Evolutionary conservation across 2,888 invertebrate genomes (phyloP).

Genomic region (Mythimna impura): DNA sequence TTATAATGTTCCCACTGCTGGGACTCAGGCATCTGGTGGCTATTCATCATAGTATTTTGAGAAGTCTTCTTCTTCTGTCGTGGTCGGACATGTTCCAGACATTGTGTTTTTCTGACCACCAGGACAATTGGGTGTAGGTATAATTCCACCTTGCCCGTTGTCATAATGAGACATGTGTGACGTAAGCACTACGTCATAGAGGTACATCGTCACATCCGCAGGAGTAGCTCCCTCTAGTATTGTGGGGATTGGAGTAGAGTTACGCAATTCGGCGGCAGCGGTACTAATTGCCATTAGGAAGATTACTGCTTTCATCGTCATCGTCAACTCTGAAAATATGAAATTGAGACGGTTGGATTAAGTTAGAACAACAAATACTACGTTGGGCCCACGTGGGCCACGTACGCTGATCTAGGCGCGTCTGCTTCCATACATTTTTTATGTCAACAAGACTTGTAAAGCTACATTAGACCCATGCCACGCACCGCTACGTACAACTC

Average conservation of each 20-base stretch:
- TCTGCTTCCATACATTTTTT: too few relatives aligned
- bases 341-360: neutral
- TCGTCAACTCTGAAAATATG: neutral
- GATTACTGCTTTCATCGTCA: conserved; percentile 17
- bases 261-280: neutral
- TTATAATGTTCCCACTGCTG: too few relatives aligned
- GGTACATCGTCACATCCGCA: conserved; percentile 24
- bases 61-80: neutral
- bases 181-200: conserved; percentile 33
- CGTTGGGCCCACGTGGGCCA: too few relatives aligned
- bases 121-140: neutral
- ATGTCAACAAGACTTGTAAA: too few relatives aligned
- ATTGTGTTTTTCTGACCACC: fast-evolving
- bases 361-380: too few relatives aligned
- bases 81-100: neutral
- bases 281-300: conserved; percentile 15
- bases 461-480: too few relatives aligned
- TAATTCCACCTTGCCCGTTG: neutral
- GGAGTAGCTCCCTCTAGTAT: conserved; percentile 10
- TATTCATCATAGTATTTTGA: neutral
- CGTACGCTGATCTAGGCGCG: too few relatives aligned
- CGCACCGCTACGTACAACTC: too few relatives aligned
- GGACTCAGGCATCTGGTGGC: too few relatives aligned
- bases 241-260: neutral
- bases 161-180: neutral